A percentile compares a stretch with the other conserved stretches of the same genome.
Conservation (phyloP, 2,888 invertebrate species). For the Andrena dorsata region DNA sequence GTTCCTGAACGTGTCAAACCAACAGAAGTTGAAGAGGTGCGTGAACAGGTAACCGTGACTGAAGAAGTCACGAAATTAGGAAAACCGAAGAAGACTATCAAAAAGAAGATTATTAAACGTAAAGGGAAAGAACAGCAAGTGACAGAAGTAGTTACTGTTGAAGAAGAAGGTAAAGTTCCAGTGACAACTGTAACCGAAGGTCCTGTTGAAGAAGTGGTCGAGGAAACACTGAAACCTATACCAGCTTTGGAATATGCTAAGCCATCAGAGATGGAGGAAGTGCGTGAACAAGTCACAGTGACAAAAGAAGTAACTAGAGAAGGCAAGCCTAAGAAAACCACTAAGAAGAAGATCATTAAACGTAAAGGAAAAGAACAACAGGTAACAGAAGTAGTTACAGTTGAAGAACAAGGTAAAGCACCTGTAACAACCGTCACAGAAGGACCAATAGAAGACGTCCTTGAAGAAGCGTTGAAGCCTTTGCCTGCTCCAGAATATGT, state of each 20-base stretch:
- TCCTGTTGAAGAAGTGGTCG: slow-evolving; percentile 83
- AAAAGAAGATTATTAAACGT: slow-evolving; percentile 44
- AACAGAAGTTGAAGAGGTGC: slow-evolving; percentile 72
- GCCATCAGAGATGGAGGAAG: slow-evolving; percentile 78
- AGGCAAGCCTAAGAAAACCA: slow-evolving; percentile 37
- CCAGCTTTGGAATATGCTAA: slow-evolving; percentile 82
- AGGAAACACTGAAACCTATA: slow-evolving; percentile 79
- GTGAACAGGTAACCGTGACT: slow-evolving; percentile 67
- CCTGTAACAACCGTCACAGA: slow-evolving; percentile 78
- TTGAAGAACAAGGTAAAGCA: slow-evolving; percentile 61
- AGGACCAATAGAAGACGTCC: slow-evolving; percentile 50
- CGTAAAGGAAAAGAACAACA: slow-evolving; percentile 78
- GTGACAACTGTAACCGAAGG: slow-evolving; percentile 32
- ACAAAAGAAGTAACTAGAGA: slow-evolving; percentile 80
- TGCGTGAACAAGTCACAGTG: slow-evolving; percentile 60
- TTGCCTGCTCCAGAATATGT: slow-evolving; percentile 21
- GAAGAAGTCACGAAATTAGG: slow-evolving; percentile 73
- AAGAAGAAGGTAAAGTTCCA: slow-evolving; percentile 76
- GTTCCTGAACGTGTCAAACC: slow-evolving; percentile 83
- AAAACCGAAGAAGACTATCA: slow-evolving; percentile 73
- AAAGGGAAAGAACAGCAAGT: slow-evolving; percentile 70
- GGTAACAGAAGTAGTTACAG: slow-evolving; percentile 60
- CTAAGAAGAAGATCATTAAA: slow-evolving; percentile 42
- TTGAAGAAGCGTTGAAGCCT: slow-evolving; percentile 54
- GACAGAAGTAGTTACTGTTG: slow-evolving; percentile 73